A percentile compares a stretch with the other conserved stretches of the same genome.
These are phyloP conservation scores for Solenopsis invicta DNA, from an alignment of 1,140 invertebrate species.

Conservation along the genomic window DNA sequence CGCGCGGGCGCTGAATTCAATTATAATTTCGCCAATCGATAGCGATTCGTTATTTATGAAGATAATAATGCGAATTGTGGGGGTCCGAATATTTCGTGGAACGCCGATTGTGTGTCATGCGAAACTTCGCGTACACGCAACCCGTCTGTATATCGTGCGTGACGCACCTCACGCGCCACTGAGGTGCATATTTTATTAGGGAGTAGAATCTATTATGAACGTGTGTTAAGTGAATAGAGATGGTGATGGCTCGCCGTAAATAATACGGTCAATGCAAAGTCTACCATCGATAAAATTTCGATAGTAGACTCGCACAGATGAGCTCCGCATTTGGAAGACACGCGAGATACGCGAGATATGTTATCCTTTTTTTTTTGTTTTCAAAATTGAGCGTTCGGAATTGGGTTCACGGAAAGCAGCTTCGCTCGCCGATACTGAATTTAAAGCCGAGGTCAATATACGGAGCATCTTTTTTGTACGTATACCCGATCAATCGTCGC, in stretches of 20 bases:
- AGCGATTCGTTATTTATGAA: slow-evolving; percentile 29
- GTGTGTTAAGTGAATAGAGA: not conserved
- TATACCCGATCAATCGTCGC: slow-evolving; percentile 19
- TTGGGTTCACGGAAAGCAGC: not conserved
- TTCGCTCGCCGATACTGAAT: not conserved
- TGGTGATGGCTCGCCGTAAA: not conserved
- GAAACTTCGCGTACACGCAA: slow-evolving; percentile 27
- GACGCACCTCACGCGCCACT: slow-evolving; percentile 22
- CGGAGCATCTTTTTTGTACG: not conserved
- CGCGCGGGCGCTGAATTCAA: not conserved
- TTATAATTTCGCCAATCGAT: slow-evolving; percentile 45
- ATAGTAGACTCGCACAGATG: not conserved
- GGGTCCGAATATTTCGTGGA: slow-evolving; percentile 25
- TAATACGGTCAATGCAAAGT: too few relatives aligned
- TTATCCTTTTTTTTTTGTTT: too few relatives aligned
- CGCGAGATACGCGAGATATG: not conserved
- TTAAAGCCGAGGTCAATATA: slow-evolving; percentile 11
- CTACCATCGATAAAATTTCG: not conserved
- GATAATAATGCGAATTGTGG: not conserved
- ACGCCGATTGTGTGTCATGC: slow-evolving; percentile 9
- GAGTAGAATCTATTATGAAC: slow-evolving; percentile 29
- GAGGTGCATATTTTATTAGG: slow-evolving; percentile 13
- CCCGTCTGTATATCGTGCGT: slow-evolving; percentile 15
- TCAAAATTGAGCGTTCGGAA: not conserved
- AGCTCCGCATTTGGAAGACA: not conserved